Evolutionary conservation across 2,113 vertebrate species (phyloP), one percentile per base, ranked within the genome.

Genomic region (Pipa parva): DNA sequence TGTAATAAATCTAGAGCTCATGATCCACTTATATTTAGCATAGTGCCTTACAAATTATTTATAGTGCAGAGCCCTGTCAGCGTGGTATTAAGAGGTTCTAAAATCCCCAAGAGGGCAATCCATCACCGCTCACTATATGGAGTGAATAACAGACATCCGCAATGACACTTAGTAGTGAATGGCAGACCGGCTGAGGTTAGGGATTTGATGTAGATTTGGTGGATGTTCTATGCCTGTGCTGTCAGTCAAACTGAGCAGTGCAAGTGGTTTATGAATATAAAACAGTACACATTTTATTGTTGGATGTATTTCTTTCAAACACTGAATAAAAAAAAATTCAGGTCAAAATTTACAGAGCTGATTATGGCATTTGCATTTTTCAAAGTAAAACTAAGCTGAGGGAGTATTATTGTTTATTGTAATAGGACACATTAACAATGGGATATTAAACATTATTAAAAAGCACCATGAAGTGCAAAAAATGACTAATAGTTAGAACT

Each of bases 1-100:
- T 79, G 73, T 81, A 79, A 84, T 81, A 83, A 84, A 85, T 80
- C 79, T 75, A 55, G 73, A 75, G 74, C 64, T 64, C 65, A 71
- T 39, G 77, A 81, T 69, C 39, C 73, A 42, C 72, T 82, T 77
- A 68, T 65, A 83, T 85, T 86, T 80, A 83, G 73, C 75, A 81
- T 36, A 73, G 37, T 52, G 56, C 49, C 21, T 80, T 73, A 64
- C 68, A 62, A 29, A 81, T 87, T 84, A 85, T 85, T 90, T 83
- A 86, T 87, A 0, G 0, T 66, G 74, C 62, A 72, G 63, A 75
- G 48, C 69, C 81, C 83, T 87, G 83, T 83, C 83, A 82, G 67
- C 52, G 57, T 76, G 76, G 78, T 81, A 89, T 88, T 85, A 88
- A 91, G 85, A 85, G 73, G 70, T 85, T 76, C 77, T 78, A 72